A percentile compares a stretch with the other conserved stretches of the same genome.
Evolutionary conservation across 2,888 invertebrate genomes (phyloP).

Genomic region (Mellilla xanthometata): DNA sequence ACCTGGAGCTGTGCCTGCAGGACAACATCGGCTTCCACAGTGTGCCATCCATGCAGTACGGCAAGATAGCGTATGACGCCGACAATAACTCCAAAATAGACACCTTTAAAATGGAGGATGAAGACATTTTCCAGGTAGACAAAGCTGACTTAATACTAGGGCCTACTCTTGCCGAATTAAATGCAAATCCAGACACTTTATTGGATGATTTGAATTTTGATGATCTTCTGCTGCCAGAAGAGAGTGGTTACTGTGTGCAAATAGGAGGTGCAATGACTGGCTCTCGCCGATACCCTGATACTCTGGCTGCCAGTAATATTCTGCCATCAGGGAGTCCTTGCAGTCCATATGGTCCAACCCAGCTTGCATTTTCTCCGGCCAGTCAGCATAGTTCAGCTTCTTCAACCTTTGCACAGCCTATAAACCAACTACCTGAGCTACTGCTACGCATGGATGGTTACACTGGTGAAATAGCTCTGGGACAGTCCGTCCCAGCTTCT

Average conservation of each 20-base stretch:
- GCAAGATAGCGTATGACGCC: conserved; percentile 66
- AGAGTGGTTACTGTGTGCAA: conserved; percentile 82
- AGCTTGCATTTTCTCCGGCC: conserved; percentile 84
- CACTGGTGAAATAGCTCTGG: conserved; percentile 79
- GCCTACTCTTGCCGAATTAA: conserved; percentile 92
- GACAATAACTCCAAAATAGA: conserved; percentile 78
- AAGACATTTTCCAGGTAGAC: conserved; percentile 94
- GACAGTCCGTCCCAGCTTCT: conserved; percentile 85
- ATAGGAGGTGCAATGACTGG: conserved; percentile 76
- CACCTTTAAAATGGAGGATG: conserved; percentile 91
- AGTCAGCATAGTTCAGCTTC: conserved; percentile 85
- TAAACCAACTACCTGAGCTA: conserved; percentile 83
- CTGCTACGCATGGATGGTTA: conserved; percentile 85
- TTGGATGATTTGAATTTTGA: conserved; percentile 94
- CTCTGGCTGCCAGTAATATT: conserved; percentile 47
- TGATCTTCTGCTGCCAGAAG: conserved; percentile 89
- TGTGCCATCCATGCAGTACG: conserved; percentile 63
- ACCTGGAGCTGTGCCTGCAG: conserved; percentile 81
- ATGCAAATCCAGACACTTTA: conserved; percentile 92
- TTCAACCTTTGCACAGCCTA: conserved; percentile 71
- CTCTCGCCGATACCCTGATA: conserved; percentile 47
- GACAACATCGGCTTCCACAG: conserved; percentile 70
- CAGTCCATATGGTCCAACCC: conserved; percentile 74
- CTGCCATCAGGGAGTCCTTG: conserved; percentile 71
- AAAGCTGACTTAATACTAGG: conserved; percentile 92